These are phyloP conservation scores for Salvelinus alpinus DNA, from an alignment of 2,113 vertebrate species.

Conservation along the genomic window DNA sequence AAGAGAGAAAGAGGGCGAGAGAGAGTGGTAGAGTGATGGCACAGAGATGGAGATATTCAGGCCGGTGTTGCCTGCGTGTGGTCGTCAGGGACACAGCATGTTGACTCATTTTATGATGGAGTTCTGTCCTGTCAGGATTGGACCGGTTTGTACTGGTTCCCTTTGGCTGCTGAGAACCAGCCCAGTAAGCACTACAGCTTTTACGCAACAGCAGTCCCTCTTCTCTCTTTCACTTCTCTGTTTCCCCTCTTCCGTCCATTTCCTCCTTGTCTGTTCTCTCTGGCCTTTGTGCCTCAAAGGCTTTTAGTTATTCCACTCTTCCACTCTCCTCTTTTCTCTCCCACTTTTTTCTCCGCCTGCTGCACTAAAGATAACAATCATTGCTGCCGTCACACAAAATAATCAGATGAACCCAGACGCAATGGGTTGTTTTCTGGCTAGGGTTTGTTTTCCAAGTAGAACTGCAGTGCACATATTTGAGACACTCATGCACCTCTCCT, in stretches of 20 bases:
- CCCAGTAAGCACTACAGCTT: not conserved
- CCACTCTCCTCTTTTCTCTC: not conserved
- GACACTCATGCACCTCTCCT: too few species aligned
- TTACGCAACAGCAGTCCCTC: not conserved
- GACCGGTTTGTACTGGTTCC: conserved; percentile 26
- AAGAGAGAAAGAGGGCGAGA: not conserved
- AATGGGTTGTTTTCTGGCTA: too few species aligned
- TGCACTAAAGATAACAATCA: too few species aligned
- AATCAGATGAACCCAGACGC: too few species aligned
- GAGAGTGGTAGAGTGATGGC: not conserved
- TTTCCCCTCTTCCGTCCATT: too few species aligned
- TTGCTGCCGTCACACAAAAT: too few species aligned
- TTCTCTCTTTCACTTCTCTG: too few species aligned
- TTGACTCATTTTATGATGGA: not conserved
- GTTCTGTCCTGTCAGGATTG: conserved; percentile 13
- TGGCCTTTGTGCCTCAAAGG: not conserved
- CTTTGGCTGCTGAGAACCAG: not conserved
- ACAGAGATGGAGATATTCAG: not conserved
- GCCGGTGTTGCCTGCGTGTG: not conserved
- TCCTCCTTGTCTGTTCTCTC: too few species aligned
- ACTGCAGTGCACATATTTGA: too few species aligned
- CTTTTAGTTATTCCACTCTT: not conserved
- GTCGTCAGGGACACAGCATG: not conserved
- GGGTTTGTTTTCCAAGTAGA: too few species aligned
- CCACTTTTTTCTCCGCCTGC: not conserved